A percentile compares a stretch with the other conserved stretches of the same genome.
Evolutionary conservation across 2,797 vertebrate species (phyloP).

Genomic region (Poecile montanus): DNA sequence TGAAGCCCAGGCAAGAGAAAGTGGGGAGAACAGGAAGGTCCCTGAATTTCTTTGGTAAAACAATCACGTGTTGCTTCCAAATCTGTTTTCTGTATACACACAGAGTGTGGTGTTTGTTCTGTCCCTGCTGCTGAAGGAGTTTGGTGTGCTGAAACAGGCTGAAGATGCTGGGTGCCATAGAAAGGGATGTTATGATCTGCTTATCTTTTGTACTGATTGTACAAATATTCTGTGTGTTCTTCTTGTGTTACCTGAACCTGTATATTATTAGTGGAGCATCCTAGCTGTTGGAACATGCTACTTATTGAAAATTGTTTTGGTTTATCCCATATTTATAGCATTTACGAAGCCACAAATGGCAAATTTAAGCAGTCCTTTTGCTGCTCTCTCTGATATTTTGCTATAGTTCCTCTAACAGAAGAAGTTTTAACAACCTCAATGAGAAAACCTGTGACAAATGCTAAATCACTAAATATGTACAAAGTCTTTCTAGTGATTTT

Average conservation of each 20-base stretch:
- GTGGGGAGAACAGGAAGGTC: neutral
- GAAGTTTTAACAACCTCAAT: neutral
- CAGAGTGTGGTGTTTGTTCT: neutral
- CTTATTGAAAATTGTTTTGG: neutral
- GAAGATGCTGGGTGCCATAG: neutral
- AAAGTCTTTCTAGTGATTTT: neutral
- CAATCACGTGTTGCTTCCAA: neutral
- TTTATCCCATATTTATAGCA: neutral
- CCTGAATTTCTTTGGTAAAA: neutral
- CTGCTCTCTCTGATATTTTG: neutral
- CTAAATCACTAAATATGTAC: neutral
- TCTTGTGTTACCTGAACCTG: neutral
- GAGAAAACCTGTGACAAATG: neutral
- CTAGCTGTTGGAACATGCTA: neutral
- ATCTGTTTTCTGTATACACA: neutral
- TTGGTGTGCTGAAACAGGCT: neutral
- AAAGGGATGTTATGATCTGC: neutral
- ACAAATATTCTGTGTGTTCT: neutral
- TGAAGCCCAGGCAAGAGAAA: neutral
- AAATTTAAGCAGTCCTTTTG: neutral
- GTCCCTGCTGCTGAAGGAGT: neutral
- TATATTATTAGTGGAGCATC: neutral
- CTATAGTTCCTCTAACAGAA: neutral
- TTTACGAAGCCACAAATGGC: neutral
- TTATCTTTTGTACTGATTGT: neutral